Conservation (phyloP, 2,888 invertebrate genomes). For the Cataglyphis rosenhaueri region DNA sequence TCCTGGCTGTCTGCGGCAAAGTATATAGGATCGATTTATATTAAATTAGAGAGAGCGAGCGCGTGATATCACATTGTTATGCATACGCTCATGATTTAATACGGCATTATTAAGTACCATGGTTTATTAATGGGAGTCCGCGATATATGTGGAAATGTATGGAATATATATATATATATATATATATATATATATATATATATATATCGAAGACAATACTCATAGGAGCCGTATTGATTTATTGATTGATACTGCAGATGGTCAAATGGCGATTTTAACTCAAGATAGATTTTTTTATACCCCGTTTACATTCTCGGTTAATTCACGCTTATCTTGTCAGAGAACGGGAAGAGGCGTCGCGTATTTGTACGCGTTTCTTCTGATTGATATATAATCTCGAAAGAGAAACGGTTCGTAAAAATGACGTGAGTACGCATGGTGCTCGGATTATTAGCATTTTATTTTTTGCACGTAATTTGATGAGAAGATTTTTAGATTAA, state of each 20-base stretch:
- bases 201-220: background rate
- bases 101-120: constrained; percentile 37
- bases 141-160: background rate
- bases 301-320: background rate
- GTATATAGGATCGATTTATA: constrained; percentile 37
- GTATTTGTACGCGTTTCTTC: background rate
- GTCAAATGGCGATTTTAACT: constrained; percentile 44
- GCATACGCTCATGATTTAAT: constrained; percentile 5
- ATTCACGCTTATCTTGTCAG: constrained; percentile 22
- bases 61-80: background rate
- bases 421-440: background rate
- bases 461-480: background rate
- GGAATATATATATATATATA: constrained; percentile 15
- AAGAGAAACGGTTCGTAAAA: background rate
- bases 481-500: background rate
- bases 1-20: background rate
- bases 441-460: background rate
- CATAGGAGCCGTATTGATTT: constrained; percentile 38
- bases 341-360: background rate
- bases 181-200: no score
- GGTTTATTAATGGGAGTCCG: background rate
- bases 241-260: constrained; percentile 34
- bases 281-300: constrained; percentile 15
- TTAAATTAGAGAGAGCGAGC: constrained; percentile 22
- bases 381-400: background rate